A percentile compares a stretch with the other conserved stretches of the same genome.
Conservation (phyloP, 2,888 invertebrate genomes). For the Apodemia duryi region DNA sequence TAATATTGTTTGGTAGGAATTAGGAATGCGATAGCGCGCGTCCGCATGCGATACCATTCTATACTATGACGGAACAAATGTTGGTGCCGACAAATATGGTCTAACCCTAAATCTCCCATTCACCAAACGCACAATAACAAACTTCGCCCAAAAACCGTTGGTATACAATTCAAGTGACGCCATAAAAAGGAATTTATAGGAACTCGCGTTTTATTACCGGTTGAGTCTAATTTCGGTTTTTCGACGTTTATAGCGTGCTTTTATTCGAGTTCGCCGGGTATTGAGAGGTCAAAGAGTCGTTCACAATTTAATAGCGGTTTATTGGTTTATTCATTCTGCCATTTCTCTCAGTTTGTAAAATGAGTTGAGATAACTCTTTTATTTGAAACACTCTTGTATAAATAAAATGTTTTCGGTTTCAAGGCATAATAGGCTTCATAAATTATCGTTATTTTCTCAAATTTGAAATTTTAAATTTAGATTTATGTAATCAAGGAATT, state of each 20-base stretch:
- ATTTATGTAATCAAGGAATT: no score
- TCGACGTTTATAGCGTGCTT: slow-evolving; percentile 40
- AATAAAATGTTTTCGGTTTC: not conserved
- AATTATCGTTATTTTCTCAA: no score
- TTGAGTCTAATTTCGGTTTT: slow-evolving; percentile 58
- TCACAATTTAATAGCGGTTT: slow-evolving; percentile 14
- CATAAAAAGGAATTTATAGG: slow-evolving; percentile 49
- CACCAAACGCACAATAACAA: not conserved
- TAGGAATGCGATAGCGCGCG: no score
- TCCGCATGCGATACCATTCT: no score
- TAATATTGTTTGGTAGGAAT: no score
- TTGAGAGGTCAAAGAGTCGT: slow-evolving; percentile 12
- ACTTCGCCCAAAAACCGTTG: not conserved
- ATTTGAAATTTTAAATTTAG: no score
- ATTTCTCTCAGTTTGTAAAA: slow-evolving; percentile 8
- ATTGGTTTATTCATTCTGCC: slow-evolving; percentile 10
- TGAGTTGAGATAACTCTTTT: slow-evolving; percentile 22
- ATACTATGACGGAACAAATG: no score
- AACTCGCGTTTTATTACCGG: slow-evolving; percentile 52
- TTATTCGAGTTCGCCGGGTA: slow-evolving; percentile 29
- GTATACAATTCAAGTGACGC: slow-evolving; percentile 45
- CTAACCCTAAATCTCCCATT: no score
- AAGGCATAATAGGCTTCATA: no score
- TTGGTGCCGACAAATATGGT: no score
- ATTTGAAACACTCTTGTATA: not conserved